A percentile compares a stretch with the other conserved stretches of the same genome.
phyloP scores from a whole-genome alignment of 2,113 vertebrate genomes.

The Tauraco erythrolophus region DNA sequence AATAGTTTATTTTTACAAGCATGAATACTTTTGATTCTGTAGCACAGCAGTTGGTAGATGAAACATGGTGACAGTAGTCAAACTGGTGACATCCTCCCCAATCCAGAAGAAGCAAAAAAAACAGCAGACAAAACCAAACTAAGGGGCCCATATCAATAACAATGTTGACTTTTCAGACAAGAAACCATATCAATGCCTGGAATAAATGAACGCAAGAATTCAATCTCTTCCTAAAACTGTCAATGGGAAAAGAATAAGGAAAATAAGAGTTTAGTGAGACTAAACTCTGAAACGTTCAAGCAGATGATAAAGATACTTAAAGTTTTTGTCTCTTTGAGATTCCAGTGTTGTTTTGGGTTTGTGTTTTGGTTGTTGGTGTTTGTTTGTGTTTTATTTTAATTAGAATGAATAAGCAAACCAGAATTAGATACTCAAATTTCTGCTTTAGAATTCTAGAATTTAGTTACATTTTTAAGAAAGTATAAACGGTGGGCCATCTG shows the following conservation, averaged over 20 bases:
- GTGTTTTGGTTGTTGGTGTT: too few species aligned
- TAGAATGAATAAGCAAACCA: background rate
- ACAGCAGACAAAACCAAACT: accelerated
- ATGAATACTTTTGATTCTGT: background rate
- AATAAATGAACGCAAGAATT: background rate
- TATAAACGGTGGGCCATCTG: background rate
- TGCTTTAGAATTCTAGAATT: background rate
- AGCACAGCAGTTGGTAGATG: background rate
- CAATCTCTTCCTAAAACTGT: background rate
- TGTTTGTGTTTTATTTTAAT: background rate
- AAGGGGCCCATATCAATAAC: background rate
- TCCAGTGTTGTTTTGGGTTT: background rate
- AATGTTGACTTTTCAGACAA: background rate
- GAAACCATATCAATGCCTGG: background rate
- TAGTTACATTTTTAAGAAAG: background rate
- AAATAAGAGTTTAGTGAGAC: background rate
- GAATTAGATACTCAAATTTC: background rate
- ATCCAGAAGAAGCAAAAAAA: background rate
- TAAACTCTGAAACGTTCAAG: background rate
- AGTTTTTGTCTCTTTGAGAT: background rate
- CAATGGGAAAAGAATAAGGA: background rate
- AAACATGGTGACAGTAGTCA: background rate
- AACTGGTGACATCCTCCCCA: background rate
- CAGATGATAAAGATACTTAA: background rate
- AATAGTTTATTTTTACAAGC: background rate